A percentile compares a stretch with the other conserved stretches of the same genome.
Evolutionary conservation across 2,888 invertebrate species (phyloP).

Genomic region (Empis stercorea): DNA sequence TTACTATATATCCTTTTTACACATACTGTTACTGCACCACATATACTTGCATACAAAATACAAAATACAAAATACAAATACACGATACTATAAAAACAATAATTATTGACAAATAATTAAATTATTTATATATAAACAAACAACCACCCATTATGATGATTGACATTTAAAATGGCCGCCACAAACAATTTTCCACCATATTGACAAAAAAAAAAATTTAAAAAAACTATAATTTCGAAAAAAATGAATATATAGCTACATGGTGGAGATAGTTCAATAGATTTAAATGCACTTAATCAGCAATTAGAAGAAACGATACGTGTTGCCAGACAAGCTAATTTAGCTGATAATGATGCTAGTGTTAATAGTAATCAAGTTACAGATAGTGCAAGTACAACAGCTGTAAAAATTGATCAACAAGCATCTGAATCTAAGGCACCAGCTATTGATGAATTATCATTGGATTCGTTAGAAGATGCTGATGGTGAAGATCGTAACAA

Average conservation of each 20-base stretch:
- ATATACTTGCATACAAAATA: too few species aligned
- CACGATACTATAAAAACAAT: too few species aligned
- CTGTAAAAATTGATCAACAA: conserved; percentile 30
- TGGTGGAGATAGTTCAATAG: conserved; percentile 28
- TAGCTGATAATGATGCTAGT: conserved; percentile 22
- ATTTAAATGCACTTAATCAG: conserved; percentile 33
- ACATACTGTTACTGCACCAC: too few species aligned
- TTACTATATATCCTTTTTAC: too few species aligned
- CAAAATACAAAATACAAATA: too few species aligned
- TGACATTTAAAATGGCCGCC: too few species aligned
- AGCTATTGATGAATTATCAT: conserved; percentile 53
- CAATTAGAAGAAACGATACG: conserved; percentile 36
- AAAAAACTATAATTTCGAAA: conserved; percentile 4
- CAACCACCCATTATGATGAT: too few species aligned
- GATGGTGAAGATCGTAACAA: conserved; percentile 73
- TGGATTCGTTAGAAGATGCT: conserved; percentile 55
- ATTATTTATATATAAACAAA: too few species aligned
- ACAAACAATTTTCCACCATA: too few species aligned
- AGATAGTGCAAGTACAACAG: conserved; percentile 12
- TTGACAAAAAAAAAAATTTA: neutral
- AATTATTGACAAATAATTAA: too few species aligned
- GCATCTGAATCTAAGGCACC: conserved; percentile 50
- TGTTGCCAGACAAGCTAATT: conserved; percentile 35
- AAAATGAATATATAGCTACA: conserved; percentile 9
- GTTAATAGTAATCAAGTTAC: conserved; percentile 5